A percentile compares a stretch with the other conserved stretches of the same genome.
Evolutionary conservation across 2,113 vertebrate genomes (phyloP).

Genomic region (Upupa epops): DNA sequence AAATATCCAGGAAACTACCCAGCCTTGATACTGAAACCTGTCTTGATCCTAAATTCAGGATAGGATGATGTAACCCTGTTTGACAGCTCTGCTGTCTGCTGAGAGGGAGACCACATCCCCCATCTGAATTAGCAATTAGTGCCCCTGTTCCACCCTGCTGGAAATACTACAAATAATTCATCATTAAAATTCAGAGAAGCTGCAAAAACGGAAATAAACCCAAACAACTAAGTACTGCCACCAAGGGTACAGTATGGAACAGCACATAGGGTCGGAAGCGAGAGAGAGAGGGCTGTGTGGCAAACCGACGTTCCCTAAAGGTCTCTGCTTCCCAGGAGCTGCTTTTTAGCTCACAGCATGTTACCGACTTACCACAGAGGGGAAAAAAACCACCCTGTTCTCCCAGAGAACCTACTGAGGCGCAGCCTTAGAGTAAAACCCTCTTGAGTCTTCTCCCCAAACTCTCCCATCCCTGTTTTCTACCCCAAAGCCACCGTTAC

Average conservation of each 20-base stretch:
- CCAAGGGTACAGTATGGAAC: fast-evolving
- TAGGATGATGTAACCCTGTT: not conserved
- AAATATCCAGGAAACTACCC: not conserved
- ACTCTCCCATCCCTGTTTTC: not conserved
- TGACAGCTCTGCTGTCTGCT: not conserved
- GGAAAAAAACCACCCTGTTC: not conserved
- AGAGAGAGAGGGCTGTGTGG: fast-evolving
- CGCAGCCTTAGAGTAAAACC: not conserved
- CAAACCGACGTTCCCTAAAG: not conserved
- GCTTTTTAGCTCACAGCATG: not conserved
- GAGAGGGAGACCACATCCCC: not conserved
- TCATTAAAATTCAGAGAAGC: not conserved
- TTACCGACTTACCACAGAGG: not conserved
- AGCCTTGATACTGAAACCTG: not conserved
- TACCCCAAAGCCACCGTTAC: not conserved
- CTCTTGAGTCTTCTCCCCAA: not conserved
- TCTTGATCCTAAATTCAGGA: not conserved
- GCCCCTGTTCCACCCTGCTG: not conserved
- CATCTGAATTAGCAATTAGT: not conserved
- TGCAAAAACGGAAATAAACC: not conserved
- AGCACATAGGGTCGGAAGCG: not conserved
- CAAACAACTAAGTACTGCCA: not conserved
- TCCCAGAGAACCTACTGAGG: fast-evolving
- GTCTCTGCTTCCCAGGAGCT: not conserved
- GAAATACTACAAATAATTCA: not conserved